Conservation (phyloP, 92 coral and sea anemone genomes). For the Anthopleura xanthogrammica region DNA sequence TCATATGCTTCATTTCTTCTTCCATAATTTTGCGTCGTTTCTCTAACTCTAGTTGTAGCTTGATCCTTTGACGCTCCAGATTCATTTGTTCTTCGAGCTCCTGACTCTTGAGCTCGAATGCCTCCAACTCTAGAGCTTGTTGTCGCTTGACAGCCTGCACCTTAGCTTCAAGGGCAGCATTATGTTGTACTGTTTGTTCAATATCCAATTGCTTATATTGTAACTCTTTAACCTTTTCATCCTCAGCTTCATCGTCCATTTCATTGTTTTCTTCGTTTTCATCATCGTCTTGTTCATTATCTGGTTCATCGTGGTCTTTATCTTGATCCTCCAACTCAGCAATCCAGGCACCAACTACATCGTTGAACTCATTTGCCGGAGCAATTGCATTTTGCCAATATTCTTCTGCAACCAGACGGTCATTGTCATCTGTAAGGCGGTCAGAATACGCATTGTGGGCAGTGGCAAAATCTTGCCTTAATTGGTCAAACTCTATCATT, state of each 20-base stretch:
- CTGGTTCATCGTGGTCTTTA: conserved; percentile 19
- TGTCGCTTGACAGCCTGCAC: conserved; percentile 41
- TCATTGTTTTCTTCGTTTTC: conserved; percentile 6
- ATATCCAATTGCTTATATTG: not conserved
- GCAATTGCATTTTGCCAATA: conserved; percentile 35
- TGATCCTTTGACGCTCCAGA: conserved; percentile 35
- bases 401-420: conserved; percentile 31
- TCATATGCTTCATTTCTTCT: conserved; percentile 32
- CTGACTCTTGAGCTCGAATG: conserved; percentile 28
- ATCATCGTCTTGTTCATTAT: conserved; percentile 22
- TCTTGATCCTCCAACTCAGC: conserved; percentile 24
- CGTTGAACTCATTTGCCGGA: conserved; percentile 25
- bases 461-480: conserved; percentile 17
- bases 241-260: not conserved
- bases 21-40: conserved; percentile 19
- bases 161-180: conserved; percentile 39
- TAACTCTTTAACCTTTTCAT: too few species aligned
- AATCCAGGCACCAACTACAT: conserved; percentile 40
- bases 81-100: conserved; percentile 40
- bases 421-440: conserved; percentile 27
- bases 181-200: conserved; percentile 36
- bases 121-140: conserved; percentile 34
- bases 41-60: conserved; percentile 32
- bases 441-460: conserved; percentile 28
- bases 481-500: conserved; percentile 22